Base-by-base conservation (phyloP, 1,140 invertebrate genomes). In the Zaprionus kolodkinae region DNA sequence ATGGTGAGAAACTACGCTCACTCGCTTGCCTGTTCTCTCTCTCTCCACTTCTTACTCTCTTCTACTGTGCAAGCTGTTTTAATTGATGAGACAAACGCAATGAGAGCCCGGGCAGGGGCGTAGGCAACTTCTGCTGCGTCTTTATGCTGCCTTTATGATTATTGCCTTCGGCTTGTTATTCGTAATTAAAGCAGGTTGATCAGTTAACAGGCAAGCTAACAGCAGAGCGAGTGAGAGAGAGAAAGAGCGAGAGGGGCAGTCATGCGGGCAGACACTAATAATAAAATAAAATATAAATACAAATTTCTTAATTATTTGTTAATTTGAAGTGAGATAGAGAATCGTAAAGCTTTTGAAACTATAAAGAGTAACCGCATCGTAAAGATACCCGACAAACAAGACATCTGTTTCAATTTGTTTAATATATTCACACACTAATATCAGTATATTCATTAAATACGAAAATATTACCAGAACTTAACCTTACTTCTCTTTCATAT, bases 41-140 rank as follows among this genome's bases (percentile, higher is more conserved):
- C n/a, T 15, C n/a, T 15, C 40, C 9, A 21, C 21, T 6, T 45
- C 6, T 15, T 30, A 30, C 40, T 45, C n/a, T 45, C 40, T 30
- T 3, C 27, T 30, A 3, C 27, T 30, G 6, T 30, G 27, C 27
- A 6, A 30, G 2, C n/a, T 15, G 40, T 80, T 88, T 88, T 88
- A 80, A 87, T 88, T 87, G 79, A 86, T 82, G 83, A 65, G 61
- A 43, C 78, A 78, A 80, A 60, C 56, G 77, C 76, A 71, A 74
- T 81, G 63, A 13, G 33, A 2, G 33, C 27, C 27, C 0, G 1
- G 3, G 27, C 27, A 30, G 27, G 27, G 27, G 27, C 27, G 40
- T 25, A 61, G 40, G 60, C 43, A 17, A 76, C 43, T 61, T 81
- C 67, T 56, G 10, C 38, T 45, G 38, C 45, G 11, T 40, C 57